These are phyloP conservation scores for Xestoiulus laeticollis DNA, from an alignment of 2,888 invertebrate genomes.

Conservation along the genomic window DNA sequence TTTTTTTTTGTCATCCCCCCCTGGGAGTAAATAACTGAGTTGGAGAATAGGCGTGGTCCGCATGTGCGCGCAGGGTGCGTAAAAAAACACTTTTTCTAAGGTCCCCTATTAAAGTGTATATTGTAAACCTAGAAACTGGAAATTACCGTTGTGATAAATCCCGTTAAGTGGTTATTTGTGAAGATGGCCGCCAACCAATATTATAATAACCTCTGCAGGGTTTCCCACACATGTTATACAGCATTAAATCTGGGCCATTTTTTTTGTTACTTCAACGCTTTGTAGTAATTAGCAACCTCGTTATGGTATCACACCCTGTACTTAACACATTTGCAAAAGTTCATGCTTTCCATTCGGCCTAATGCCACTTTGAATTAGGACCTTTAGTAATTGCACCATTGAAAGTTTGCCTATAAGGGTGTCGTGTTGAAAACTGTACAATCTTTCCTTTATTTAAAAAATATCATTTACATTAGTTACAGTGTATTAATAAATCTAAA, in stretches of 20 bases:
- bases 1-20: background rate
- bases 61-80: background rate
- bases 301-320: background rate
- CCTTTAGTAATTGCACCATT: background rate
- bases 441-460: too few species aligned
- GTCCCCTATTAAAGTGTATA: constrained; percentile 32
- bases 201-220: background rate
- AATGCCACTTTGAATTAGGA: background rate
- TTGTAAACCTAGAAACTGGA: background rate
- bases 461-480: too few species aligned
- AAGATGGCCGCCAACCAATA: background rate
- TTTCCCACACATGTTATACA: background rate
- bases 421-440: too few species aligned
- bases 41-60: background rate
- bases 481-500: too few species aligned
- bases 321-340: background rate
- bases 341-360: background rate
- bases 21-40: constrained; percentile 6
- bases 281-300: background rate
- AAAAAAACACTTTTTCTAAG: background rate
- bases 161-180: constrained; percentile 18
- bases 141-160: constrained; percentile 10
- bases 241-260: constrained; percentile 23
- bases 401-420: too few species aligned
- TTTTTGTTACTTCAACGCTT: background rate